Evolutionary conservation across 2,888 invertebrate species (phyloP).

Genomic region (Sinohyriopsis cumingii): DNA sequence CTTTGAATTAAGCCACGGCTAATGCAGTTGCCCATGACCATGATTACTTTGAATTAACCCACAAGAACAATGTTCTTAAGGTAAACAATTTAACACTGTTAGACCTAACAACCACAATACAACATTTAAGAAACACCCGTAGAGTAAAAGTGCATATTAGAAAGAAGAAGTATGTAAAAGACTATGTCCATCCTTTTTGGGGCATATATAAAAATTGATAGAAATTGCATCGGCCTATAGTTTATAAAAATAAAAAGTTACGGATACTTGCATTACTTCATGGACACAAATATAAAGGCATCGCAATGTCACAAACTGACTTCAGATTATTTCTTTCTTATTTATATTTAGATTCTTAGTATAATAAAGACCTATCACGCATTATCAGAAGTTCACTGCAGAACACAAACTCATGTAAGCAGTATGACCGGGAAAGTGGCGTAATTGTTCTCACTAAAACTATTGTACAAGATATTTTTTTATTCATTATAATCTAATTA

Average conservation of each 20-base stretch:
- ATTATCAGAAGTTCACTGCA: constrained; percentile 15
- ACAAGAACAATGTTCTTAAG: constrained; percentile 23
- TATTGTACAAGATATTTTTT: too few relatives aligned
- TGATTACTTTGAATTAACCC: neutral
- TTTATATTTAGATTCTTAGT: constrained; percentile 11
- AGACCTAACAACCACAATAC: constrained; percentile 3
- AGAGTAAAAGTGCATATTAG: constrained; percentile 21
- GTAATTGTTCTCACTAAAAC: too few relatives aligned
- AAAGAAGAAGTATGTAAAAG: constrained; percentile 20
- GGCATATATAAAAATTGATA: constrained; percentile 21
- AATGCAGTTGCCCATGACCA: too few relatives aligned
- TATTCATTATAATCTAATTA: too few relatives aligned
- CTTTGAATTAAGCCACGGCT: neutral
- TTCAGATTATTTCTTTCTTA: constrained; percentile 7
- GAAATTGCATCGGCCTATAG: constrained; percentile 14
- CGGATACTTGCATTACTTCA: constrained; percentile 13
- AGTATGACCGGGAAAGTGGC: neutral
- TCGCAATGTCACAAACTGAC: constrained; percentile 25
- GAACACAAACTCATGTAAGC: constrained; percentile 13
- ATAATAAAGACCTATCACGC: constrained; percentile 22
- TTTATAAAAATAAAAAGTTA: constrained; percentile 8
- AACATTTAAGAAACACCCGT: constrained; percentile 18
- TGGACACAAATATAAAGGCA: constrained; percentile 21
- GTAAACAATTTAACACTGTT: constrained; percentile 13
- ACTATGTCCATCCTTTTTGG: constrained; percentile 31